A percentile compares a stretch with the other conserved stretches of the same genome.
phyloP scores from a whole-genome alignment of 2,888 invertebrate species.

The Amphipoea oculea region DNA sequence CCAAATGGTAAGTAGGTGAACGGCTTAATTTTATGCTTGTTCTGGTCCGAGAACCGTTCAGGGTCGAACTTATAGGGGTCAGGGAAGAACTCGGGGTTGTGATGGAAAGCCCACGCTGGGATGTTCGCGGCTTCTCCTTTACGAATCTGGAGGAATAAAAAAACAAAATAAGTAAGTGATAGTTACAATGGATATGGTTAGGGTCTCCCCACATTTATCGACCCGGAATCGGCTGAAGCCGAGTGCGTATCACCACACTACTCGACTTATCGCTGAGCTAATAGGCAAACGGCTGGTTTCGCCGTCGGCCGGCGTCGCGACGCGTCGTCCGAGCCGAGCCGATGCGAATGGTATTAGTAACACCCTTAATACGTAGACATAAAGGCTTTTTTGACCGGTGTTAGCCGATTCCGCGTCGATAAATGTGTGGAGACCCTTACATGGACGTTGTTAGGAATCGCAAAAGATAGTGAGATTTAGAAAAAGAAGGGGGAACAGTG shows the following conservation, averaged over 20 bases:
- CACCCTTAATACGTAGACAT: no score
- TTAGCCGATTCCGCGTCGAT: no score
- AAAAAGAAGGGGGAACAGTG: background rate
- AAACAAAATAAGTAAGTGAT: background rate
- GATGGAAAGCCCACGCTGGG: slow-evolving; percentile 50
- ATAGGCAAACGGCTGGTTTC: no score
- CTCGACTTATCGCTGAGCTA: no score
- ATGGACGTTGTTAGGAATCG: background rate
- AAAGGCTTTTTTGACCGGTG: no score
- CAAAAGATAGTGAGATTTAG: background rate
- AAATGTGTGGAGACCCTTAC: no score
- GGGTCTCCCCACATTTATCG: no score
- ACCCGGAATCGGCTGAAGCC: no score
- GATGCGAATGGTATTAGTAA: no score
- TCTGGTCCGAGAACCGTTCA: slow-evolving; percentile 89
- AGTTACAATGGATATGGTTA: background rate
- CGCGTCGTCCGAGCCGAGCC: no score
- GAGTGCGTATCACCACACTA: no score
- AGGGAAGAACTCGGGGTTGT: slow-evolving; percentile 75
- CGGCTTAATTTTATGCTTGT: slow-evolving; percentile 79
- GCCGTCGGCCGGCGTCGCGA: no score
- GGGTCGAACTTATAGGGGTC: slow-evolving; percentile 90
- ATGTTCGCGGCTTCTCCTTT: slow-evolving; percentile 44
- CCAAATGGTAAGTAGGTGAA: slow-evolving; percentile 87
- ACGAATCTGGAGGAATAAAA: slow-evolving; percentile 25